Base-by-base conservation (phyloP, 2,888 invertebrate genomes). In the Diaperis boleti region DNA sequence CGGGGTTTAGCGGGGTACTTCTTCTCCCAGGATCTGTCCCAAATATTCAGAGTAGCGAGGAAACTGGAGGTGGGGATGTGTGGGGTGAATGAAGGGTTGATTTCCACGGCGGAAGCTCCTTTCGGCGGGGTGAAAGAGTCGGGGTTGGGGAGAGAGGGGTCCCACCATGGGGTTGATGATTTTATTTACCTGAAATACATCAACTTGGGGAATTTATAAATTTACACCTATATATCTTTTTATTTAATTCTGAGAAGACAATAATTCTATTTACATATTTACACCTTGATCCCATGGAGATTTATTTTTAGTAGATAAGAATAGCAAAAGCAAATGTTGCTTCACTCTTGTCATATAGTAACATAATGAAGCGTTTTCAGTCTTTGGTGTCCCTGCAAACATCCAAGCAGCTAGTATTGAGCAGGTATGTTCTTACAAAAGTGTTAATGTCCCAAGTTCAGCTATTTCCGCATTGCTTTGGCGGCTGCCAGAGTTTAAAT, bases 71-170 rank as follows among this genome's bases (percentile, higher is more conserved):
- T 92, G 64, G 99, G 98, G 8, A 95, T 95, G 94, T 88, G 99
- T 33, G 98, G 96, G 0, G 90, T 98, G 3, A 99, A 99, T 82
- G 98, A 98, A 83, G 96, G 96, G 3, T 81, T 96, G 0, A 89
- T 99, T 69, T 97, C 97, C 0, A 87, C 91, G 7, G 87, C 93
- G 0, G 98, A 99, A 83, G 92, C 94, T 45, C 93, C 99, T 7
- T 99, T 99, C 82, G 99, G 98, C n/a, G 99, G 99, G 0, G 85
- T 98, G 13, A 99, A 98, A 79, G 95, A 98, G 80, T 97, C 97
- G 0, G 98, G 98, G 0, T 85, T 98, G 64, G 98, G 98, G 0
- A 85, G 96, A 37, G 98, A 98, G 81, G 98, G 98, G 0, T 95
- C 95, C 17, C 88, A 87, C 75, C 92, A 96, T 82, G 98, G 98